These are phyloP conservation scores for Hephaestus fuliginosus DNA, from an alignment of 2,797 vertebrate species.

Conservation along the genomic window DNA sequence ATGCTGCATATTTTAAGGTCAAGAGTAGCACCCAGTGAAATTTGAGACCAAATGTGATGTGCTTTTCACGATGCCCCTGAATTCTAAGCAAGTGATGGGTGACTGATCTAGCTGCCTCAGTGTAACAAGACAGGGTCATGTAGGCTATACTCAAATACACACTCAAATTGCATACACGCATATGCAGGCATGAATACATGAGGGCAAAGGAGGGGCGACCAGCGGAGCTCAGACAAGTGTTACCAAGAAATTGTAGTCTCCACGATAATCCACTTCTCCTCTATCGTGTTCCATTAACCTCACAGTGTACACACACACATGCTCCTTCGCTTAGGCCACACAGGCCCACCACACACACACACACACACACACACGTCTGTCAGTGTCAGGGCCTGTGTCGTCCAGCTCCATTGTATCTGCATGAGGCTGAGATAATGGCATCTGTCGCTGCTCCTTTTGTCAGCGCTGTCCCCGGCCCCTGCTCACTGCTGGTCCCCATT, in stretches of 20 bases:
- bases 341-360: conserved; percentile 37
- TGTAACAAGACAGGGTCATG: conserved; percentile 78
- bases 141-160: conserved; percentile 69
- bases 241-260: conserved; percentile 77
- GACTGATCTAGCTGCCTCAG: conserved; percentile 78
- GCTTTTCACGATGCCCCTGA: conserved; percentile 78
- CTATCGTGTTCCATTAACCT: conserved; percentile 84
- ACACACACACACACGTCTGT: conserved; percentile 49
- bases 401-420: conserved; percentile 81
- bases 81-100: conserved; percentile 80
- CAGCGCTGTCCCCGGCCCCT: conserved; percentile 73
- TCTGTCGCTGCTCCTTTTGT: conserved; percentile 86
- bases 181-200: conserved; percentile 57
- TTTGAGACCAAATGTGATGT: conserved; percentile 74
- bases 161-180: conserved; percentile 54
- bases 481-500: conserved; percentile 84
- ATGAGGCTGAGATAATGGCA: conserved; percentile 86
- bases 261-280: conserved; percentile 83
- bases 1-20: conserved; percentile 83
- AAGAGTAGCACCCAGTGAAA: conserved; percentile 71
- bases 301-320: conserved; percentile 66
- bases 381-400: conserved; percentile 68
- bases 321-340: conserved; percentile 26
- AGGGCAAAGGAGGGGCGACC: not conserved
- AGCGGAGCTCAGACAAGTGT: conserved; percentile 78